phyloP scores from a whole-genome alignment of 2,113 vertebrate species.

The Gymnocephalus cernua region DNA sequence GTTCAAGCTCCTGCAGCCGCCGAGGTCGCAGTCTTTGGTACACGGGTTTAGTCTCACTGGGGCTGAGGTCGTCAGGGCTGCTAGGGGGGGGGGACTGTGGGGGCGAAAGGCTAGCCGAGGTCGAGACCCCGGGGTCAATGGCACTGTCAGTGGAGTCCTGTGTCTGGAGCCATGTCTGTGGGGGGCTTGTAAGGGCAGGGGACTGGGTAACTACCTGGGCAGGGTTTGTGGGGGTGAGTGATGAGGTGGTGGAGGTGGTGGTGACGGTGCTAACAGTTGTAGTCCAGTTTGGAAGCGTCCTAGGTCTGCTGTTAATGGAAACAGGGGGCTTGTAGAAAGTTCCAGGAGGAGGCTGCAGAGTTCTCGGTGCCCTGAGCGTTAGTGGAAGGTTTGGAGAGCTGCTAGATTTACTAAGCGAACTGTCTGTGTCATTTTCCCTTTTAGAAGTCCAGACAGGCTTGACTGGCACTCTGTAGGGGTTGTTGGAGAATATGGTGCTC shows the following conservation, averaged over 20 bases:
- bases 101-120: conserved; percentile 66
- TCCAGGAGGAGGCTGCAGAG: conserved; percentile 92
- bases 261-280: conserved; percentile 50
- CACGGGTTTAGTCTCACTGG: conserved; percentile 82
- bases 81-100: conserved; percentile 73
- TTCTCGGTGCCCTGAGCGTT: conserved; percentile 88
- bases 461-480: conserved; percentile 71
- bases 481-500: conserved; percentile 75
- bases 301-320: conserved; percentile 64
- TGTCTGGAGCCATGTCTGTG: conserved; percentile 58
- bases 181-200: conserved; percentile 33
- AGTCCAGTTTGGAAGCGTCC: conserved; percentile 72
- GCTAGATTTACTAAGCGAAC: conserved; percentile 52
- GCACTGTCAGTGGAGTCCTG: conserved; percentile 75
- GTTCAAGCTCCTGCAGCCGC: conserved; percentile 90
- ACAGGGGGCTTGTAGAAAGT: conserved; percentile 94
- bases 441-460: conserved; percentile 76
- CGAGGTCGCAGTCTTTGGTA: conserved; percentile 91
- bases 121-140: conserved; percentile 75
- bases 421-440: conserved; percentile 79
- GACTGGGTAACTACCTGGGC: conserved; percentile 1
- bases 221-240: not conserved
- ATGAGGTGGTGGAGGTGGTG: conserved; percentile 24
- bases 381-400: conserved; percentile 62
- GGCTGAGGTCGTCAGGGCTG: conserved; percentile 82